phyloP scores from a whole-genome alignment of 2,113 vertebrate genomes.

The Ochotona curzoniae region DNA sequence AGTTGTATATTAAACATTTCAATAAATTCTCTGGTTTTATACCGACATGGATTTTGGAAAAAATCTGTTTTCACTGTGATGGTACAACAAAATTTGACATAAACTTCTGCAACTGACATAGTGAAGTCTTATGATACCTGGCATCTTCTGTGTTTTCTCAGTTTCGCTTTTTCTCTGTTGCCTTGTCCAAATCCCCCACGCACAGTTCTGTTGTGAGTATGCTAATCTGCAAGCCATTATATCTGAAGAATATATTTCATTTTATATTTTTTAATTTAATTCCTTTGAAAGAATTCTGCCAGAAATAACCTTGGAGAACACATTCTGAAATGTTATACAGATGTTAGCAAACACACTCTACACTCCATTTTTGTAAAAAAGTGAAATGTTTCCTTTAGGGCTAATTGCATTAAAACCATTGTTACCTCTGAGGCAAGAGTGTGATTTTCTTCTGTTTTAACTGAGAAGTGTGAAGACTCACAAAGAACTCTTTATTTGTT shows the following conservation, averaged over 20 bases:
- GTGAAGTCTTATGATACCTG: background rate
- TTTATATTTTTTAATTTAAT: background rate
- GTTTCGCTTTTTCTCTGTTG: background rate
- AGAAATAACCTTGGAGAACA: background rate
- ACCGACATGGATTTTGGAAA: background rate
- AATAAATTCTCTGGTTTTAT: background rate
- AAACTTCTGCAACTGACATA: background rate
- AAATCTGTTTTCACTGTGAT: background rate
- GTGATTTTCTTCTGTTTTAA: background rate
- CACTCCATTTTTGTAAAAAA: background rate
- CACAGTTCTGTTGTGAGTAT: background rate
- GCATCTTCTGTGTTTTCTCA: background rate
- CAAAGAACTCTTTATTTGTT: background rate
- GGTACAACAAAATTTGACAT: background rate
- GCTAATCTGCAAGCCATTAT: background rate
- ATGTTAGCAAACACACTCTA: background rate
- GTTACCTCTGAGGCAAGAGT: background rate
- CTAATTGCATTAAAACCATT: background rate
- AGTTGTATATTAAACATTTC: background rate
- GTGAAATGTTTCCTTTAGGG: background rate
- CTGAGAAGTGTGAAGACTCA: background rate
- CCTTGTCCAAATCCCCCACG: background rate
- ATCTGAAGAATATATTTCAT: background rate
- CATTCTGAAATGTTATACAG: background rate
- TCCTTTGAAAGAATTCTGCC: background rate